Evolutionary conservation across 37 sponge, comb jelly and placozoan species (phyloP).

Genomic region (Lycopodina hypogea): DNA sequence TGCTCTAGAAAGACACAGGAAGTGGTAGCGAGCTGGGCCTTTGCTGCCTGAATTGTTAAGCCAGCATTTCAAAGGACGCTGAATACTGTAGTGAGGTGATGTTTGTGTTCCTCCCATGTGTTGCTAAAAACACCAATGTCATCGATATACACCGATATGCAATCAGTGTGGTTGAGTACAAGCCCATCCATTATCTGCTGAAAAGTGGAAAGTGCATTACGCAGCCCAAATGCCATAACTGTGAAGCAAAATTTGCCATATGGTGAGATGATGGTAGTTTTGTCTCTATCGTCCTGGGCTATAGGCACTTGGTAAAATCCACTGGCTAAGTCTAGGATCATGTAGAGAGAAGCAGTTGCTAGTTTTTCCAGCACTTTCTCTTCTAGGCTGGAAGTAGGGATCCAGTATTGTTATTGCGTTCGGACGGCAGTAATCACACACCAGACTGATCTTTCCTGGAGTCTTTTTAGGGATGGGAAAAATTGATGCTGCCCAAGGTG

Average conservation of each 20-base stretch:
- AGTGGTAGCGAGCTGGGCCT: constrained; percentile 24
- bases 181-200: constrained; percentile 63
- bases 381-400: constrained; percentile 13
- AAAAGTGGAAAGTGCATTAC: constrained; percentile 56
- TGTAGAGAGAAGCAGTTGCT: neutral
- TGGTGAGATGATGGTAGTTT: constrained; percentile 53
- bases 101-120: constrained; percentile 37
- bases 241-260: constrained; percentile 46
- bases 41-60: constrained; percentile 15
- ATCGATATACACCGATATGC: constrained; percentile 37
- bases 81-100: constrained; percentile 23
- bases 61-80: constrained; percentile 13
- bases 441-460: neutral
- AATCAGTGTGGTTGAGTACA: neutral
- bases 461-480: constrained; percentile 4
- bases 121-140: constrained; percentile 28
- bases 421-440: neutral
- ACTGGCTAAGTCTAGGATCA: constrained; percentile 5
- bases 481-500: neutral
- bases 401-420: constrained; percentile 1
- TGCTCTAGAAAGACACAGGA: constrained; percentile 25
- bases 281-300: neutral
- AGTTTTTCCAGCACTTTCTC: neutral
- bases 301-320: constrained; percentile 17
- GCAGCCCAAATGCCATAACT: constrained; percentile 65